These are phyloP conservation scores for Trypoxylus dichotomus DNA, from an alignment of 1,140 invertebrate genomes.

Conservation along the genomic window DNA sequence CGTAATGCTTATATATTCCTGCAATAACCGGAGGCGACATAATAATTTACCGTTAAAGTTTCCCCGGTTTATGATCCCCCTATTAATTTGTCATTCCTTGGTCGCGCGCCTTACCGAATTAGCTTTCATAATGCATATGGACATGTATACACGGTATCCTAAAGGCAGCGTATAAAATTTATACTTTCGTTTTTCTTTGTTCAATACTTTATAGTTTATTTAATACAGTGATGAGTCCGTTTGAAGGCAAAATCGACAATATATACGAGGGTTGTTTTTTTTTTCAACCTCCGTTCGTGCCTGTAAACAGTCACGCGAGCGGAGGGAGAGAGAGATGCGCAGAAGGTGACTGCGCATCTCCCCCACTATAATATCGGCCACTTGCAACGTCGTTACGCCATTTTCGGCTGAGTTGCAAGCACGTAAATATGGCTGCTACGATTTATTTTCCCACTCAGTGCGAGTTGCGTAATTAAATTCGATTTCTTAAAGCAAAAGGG, in stretches of 20 bases:
- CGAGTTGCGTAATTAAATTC: not conserved
- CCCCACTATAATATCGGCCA: too few species aligned
- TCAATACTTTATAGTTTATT: not conserved
- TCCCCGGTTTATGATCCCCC: not conserved
- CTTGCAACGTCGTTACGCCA: too few species aligned
- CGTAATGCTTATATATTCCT: not conserved
- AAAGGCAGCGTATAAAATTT: not conserved
- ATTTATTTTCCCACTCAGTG: not conserved
- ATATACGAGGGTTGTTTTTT: too few species aligned
- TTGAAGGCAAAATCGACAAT: not conserved
- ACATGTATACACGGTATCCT: not conserved
- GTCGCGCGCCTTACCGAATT: not conserved
- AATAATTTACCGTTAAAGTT: constrained; percentile 3
- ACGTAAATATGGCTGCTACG: too few species aligned
- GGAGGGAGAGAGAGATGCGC: not conserved
- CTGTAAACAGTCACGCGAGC: too few species aligned
- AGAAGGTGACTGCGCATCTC: too few species aligned
- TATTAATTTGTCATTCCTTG: not conserved
- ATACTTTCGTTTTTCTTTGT: not conserved
- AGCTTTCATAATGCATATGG: not conserved
- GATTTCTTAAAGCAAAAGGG: too few species aligned
- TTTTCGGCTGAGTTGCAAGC: too few species aligned
- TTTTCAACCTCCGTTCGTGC: too few species aligned
- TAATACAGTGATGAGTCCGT: not conserved
- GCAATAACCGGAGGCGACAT: not conserved